Evolutionary conservation across 1,140 invertebrate genomes (phyloP).

Genomic region (Myzus persicae): DNA sequence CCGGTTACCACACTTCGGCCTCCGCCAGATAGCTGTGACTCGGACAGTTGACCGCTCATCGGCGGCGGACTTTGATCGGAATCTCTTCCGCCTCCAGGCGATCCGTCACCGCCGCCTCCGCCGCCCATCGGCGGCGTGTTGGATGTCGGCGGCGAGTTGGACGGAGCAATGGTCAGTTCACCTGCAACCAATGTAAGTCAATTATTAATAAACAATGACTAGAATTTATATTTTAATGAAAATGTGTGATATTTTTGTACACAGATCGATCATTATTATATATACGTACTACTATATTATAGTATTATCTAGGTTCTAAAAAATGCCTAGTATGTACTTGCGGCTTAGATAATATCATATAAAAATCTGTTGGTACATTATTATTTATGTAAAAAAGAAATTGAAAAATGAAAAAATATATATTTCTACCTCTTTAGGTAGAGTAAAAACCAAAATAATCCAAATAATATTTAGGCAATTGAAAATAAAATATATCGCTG

Average conservation of each 20-base stretch:
- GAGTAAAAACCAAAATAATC: no score
- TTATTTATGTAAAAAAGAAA: no score
- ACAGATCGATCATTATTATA: not conserved
- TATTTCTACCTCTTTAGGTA: no score
- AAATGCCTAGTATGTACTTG: not conserved
- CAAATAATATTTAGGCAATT: no score
- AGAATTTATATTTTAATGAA: not conserved
- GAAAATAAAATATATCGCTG: no score
- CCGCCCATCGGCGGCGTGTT: conserved; percentile 68
- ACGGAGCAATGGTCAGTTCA: conserved; percentile 68
- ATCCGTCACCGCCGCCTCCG: conserved; percentile 61
- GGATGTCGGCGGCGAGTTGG: conserved; percentile 71
- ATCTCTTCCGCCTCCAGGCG: conserved; percentile 59
- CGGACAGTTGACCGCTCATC: conserved; percentile 65
- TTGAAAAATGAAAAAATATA: no score
- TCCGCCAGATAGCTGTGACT: conserved; percentile 66
- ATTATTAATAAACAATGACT: not conserved
- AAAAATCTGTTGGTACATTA: no score
- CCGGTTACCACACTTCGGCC: conserved; percentile 65
- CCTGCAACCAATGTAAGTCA: conserved; percentile 59
- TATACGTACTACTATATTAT: no score
- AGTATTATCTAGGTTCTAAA: not conserved
- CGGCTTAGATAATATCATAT: not conserved
- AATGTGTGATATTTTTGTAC: not conserved
- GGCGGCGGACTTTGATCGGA: conserved; percentile 65